phyloP scores from a whole-genome alignment of 92 coral and sea anemone genomes.

The Bergia sp. region DNA sequence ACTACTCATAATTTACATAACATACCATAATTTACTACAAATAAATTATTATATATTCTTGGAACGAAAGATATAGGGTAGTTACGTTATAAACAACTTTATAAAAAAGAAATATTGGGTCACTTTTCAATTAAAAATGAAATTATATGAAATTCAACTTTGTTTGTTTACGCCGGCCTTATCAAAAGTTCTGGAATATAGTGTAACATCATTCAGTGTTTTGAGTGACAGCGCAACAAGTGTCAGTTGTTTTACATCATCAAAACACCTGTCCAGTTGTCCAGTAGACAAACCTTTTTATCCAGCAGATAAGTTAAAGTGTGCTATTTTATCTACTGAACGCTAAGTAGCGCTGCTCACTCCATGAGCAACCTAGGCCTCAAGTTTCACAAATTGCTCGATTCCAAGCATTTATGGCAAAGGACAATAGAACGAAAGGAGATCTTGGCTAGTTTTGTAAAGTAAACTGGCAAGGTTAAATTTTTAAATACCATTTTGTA shows the following conservation, averaged over 20 bases:
- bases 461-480: too few relatives aligned
- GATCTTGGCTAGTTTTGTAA: background rate
- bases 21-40: background rate
- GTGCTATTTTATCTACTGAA: too few relatives aligned
- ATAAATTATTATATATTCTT: slow-evolving; percentile 6
- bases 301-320: background rate
- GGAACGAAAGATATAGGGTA: background rate
- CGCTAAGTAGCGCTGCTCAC: too few relatives aligned
- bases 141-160: too few relatives aligned
- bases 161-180: background rate
- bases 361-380: background rate
- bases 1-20: background rate
- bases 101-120: background rate
- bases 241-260: too few relatives aligned
- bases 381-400: too few relatives aligned
- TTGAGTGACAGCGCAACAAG: too few relatives aligned
- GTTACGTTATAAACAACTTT: background rate
- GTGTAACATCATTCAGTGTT: too few relatives aligned
- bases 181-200: background rate
- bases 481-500: too few relatives aligned
- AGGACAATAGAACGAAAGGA: background rate
- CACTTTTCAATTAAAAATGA: too few relatives aligned
- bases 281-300: background rate
- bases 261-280: background rate
- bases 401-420: too few relatives aligned